phyloP scores from a whole-genome alignment of 2,113 vertebrate genomes.

The Tetrao urogallus region DNA sequence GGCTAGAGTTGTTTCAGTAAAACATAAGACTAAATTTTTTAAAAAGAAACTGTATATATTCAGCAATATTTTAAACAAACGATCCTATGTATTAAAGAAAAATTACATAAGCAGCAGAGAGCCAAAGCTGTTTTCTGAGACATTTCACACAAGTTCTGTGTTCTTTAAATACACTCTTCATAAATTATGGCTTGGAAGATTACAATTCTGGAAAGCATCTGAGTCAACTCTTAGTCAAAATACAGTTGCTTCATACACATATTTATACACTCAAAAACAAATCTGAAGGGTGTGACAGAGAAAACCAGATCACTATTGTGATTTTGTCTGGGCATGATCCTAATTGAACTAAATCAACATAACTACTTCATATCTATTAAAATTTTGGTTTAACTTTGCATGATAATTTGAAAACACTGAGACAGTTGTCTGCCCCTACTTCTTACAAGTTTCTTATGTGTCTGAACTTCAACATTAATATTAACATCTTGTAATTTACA shows the following conservation, averaged over 20 bases:
- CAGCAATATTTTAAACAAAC: constrained; percentile 2
- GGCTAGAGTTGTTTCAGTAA: not conserved
- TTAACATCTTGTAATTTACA: not conserved
- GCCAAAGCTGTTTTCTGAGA: not conserved
- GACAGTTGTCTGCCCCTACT: accelerated
- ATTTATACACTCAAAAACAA: not conserved
- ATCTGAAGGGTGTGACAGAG: not conserved
- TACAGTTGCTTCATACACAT: not conserved
- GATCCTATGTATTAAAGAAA: not conserved
- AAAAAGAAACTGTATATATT: not conserved
- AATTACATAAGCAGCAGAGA: not conserved
- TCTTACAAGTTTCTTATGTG: not conserved
- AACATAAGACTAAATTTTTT: not conserved
- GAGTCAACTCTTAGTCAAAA: not conserved
- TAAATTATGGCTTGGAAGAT: not conserved
- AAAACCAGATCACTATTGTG: not conserved
- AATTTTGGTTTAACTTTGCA: not conserved
- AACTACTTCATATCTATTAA: not conserved
- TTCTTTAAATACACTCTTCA: not conserved
- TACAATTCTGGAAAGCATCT: not conserved
- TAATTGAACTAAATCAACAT: not conserved
- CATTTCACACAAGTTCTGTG: not conserved
- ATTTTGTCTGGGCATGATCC: not conserved
- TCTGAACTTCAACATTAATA: not conserved
- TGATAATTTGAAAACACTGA: not conserved